Evolutionary conservation across 2,888 invertebrate species (phyloP).

Genomic region (Eulithis prunata): DNA sequence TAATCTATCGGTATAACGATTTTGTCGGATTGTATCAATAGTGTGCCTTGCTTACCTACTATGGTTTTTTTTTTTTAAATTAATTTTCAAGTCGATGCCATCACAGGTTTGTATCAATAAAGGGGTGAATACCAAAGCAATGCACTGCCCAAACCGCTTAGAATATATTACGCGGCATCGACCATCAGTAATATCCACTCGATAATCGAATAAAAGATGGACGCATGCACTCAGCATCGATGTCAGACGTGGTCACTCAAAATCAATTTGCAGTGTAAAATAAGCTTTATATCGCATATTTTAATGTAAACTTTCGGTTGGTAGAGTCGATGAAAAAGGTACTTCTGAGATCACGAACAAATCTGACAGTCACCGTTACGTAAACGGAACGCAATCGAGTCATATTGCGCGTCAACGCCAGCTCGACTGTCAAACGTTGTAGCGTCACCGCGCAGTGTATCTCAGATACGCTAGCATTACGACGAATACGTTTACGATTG

Average conservation of each 20-base stretch:
- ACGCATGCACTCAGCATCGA: slow-evolving; percentile 43
- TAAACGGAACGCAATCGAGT: too few relatives aligned
- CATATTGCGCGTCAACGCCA: too few relatives aligned
- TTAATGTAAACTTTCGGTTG: not conserved
- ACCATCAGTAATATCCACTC: slow-evolving; percentile 52
- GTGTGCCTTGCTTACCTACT: too few relatives aligned
- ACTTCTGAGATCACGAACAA: not conserved
- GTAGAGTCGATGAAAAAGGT: too few relatives aligned
- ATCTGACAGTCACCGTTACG: too few relatives aligned
- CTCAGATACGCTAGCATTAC: too few relatives aligned
- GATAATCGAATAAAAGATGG: slow-evolving; percentile 71
- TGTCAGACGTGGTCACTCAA: slow-evolving; percentile 1
- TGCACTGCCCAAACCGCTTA: slow-evolving; percentile 40
- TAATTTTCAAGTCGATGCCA: slow-evolving; percentile 6
- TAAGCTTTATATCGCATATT: not conserved
- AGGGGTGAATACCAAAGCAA: slow-evolving; percentile 24
- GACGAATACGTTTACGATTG: too few relatives aligned
- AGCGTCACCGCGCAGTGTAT: too few relatives aligned
- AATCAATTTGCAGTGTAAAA: slow-evolving; percentile 14
- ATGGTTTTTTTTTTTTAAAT: not conserved
- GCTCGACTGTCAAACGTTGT: too few relatives aligned
- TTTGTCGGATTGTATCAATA: not conserved
- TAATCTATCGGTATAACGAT: not conserved
- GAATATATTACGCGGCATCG: slow-evolving; percentile 42
- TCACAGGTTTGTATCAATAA: slow-evolving; percentile 20